Evolutionary conservation across 1,140 invertebrate species (phyloP).

Genomic region (Drosophila mojavensis): DNA sequence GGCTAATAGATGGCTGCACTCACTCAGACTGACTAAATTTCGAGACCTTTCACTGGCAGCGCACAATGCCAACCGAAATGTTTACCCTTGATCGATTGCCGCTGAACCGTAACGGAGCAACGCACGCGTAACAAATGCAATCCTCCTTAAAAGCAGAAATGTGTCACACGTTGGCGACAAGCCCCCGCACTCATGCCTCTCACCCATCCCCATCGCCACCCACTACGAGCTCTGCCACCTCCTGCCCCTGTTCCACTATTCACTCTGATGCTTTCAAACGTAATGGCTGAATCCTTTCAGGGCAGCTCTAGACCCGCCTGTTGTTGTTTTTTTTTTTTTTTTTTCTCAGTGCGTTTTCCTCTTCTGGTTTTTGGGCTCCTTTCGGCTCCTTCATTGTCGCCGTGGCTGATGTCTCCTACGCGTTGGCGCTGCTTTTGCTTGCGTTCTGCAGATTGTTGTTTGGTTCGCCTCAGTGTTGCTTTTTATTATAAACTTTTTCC

Average conservation of each 20-base stretch:
- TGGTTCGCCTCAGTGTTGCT: constrained; percentile 48
- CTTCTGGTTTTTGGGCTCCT: constrained; percentile 33
- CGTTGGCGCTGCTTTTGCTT: constrained; percentile 45
- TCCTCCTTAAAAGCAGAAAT: constrained; percentile 83
- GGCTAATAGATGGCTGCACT: constrained; percentile 76
- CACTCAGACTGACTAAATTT: constrained; percentile 81
- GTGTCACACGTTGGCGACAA: constrained; percentile 75
- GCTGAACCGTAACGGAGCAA: constrained; percentile 79
- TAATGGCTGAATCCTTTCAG: constrained; percentile 79
- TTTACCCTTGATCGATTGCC: constrained; percentile 82
- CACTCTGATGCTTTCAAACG: constrained; percentile 39
- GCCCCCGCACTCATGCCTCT: not conserved
- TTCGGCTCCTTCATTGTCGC: constrained; percentile 63
- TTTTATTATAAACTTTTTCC: constrained; percentile 77
- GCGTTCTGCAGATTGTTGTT: constrained; percentile 38
- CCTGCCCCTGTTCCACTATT: constrained; percentile 1
- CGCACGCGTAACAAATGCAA: constrained; percentile 83
- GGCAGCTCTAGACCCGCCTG: constrained; percentile 50
- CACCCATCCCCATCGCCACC: not conserved
- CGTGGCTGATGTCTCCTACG: constrained; percentile 69
- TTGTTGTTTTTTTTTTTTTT: constrained; percentile 21
- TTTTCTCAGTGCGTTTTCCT: constrained; percentile 35
- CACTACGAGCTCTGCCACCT: not conserved
- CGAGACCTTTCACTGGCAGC: constrained; percentile 34
- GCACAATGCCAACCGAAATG: constrained; percentile 56